phyloP scores from a whole-genome alignment of 2,888 invertebrate genomes.

The Scotopteryx bipunctaria region DNA sequence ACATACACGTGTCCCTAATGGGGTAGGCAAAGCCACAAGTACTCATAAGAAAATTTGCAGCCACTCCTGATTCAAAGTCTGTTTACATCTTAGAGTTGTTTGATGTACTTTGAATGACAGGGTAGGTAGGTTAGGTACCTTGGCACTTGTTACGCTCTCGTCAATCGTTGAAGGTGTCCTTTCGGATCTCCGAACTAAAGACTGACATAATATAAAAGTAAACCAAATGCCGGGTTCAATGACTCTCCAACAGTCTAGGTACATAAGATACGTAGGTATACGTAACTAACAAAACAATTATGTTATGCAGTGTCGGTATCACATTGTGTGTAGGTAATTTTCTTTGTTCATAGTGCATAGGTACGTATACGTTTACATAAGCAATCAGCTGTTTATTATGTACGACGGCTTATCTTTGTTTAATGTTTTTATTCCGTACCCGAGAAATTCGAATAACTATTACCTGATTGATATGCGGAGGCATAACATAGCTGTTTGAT shows the following conservation, averaged over 20 bases:
- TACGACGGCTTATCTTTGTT: constrained; percentile 39
- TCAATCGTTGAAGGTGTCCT: neutral
- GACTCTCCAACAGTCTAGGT: constrained; percentile 27
- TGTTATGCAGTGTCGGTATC: constrained; percentile 25
- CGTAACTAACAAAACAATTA: too few relatives aligned
- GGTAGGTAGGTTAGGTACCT: too few relatives aligned
- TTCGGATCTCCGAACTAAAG: neutral
- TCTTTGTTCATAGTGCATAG: constrained; percentile 41
- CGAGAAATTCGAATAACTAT: constrained; percentile 23
- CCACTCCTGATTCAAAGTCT: too few relatives aligned
- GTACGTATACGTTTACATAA: constrained; percentile 37
- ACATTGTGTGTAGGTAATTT: constrained; percentile 29
- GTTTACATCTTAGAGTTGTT: too few relatives aligned
- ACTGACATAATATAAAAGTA: constrained; percentile 15
- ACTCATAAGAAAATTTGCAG: too few relatives aligned
- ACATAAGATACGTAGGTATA: constrained; percentile 24
- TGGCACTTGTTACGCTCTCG: too few relatives aligned
- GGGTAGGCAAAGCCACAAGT: too few relatives aligned
- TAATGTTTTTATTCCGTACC: constrained; percentile 33
- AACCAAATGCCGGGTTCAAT: constrained; percentile 28
- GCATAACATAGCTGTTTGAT: too few relatives aligned
- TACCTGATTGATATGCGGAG: neutral
- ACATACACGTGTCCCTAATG: too few relatives aligned
- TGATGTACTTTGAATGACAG: too few relatives aligned
- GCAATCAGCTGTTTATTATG: constrained; percentile 50